Percentiles rank a stretch among this genome's conserved stretches.
phyloP scores from a whole-genome alignment of 2,888 invertebrate species.

The Lepetodrilus schrolli region DNA sequence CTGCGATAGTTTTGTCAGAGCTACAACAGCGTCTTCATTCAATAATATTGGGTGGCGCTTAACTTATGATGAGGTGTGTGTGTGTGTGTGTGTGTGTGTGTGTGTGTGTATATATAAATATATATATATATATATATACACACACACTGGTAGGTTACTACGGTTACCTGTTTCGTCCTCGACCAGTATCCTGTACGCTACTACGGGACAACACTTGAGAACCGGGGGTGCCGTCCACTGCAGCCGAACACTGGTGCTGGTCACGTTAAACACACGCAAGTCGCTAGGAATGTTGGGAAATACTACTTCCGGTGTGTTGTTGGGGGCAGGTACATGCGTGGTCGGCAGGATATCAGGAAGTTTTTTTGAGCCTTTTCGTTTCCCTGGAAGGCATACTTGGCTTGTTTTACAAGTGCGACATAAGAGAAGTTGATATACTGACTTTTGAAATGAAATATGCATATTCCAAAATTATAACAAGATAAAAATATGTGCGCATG shows the following conservation, averaged over 20 bases:
- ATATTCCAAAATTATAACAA: too few relatives aligned
- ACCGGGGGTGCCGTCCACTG: constrained; percentile 35
- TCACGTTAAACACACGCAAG: constrained; percentile 16
- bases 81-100: constrained; percentile 19
- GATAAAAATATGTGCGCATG: too few relatives aligned
- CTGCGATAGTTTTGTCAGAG: too few relatives aligned
- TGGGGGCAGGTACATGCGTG: background rate
- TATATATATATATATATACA: background rate
- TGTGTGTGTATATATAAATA: constrained; percentile 9
- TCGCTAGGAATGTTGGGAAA: constrained; percentile 22
- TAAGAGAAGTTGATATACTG: too few relatives aligned
- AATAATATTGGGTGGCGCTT: too few relatives aligned
- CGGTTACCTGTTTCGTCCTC: background rate
- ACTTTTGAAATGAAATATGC: too few relatives aligned
- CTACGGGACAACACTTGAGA: constrained; percentile 38
- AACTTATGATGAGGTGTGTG: too few relatives aligned
- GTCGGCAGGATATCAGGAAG: background rate
- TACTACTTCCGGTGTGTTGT: background rate
- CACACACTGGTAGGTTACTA: too few relatives aligned
- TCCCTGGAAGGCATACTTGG: too few relatives aligned
- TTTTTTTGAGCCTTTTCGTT: background rate
- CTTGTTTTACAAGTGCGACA: too few relatives aligned
- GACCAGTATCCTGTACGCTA: constrained; percentile 43
- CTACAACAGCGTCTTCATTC: too few relatives aligned
- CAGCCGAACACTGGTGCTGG: constrained; percentile 32